Percentiles rank a stretch among this genome's conserved stretches.
Conservation (phyloP, 2,113 vertebrate species). For the Hipposideros armiger region DNA sequence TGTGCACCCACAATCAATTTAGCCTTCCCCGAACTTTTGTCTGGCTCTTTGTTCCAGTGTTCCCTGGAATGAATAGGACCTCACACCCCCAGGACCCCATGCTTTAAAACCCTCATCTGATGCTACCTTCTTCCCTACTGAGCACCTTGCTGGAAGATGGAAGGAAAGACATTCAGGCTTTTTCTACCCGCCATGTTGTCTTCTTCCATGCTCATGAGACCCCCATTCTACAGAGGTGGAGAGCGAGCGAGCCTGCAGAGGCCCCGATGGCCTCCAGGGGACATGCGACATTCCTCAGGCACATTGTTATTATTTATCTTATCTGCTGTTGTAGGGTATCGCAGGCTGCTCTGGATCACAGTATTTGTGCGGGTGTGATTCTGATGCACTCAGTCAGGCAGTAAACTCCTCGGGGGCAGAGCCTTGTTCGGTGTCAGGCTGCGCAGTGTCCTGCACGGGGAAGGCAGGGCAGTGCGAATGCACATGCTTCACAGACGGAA, state of each 20-base stretch:
- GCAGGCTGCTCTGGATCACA: not conserved
- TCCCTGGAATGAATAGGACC: not conserved
- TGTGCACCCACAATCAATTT: rapidly evolving
- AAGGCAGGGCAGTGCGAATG: not conserved
- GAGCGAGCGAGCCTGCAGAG: not conserved
- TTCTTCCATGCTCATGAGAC: not conserved
- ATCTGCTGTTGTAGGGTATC: not conserved
- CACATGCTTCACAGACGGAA: not conserved
- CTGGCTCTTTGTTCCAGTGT: not conserved
- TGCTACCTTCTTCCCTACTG: not conserved
- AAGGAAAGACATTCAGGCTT: not conserved
- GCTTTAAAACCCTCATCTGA: not conserved
- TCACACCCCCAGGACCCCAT: not conserved
- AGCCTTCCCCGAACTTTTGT: not conserved
- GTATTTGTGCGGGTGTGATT: not conserved
- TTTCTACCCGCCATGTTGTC: no score
- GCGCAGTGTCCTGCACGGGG: rapidly evolving
- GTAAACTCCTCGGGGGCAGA: not conserved
- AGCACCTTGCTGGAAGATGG: not conserved
- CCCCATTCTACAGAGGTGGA: not conserved
- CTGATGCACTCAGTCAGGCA: rapidly evolving
- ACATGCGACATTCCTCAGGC: not conserved
- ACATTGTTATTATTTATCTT: not conserved
- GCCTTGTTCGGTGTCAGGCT: not conserved
- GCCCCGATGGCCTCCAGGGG: no score